A percentile compares a stretch with the other conserved stretches of the same genome.
These are phyloP conservation scores for Polypterus bichir DNA, from an alignment of 2,113 vertebrate species.

Conservation along the genomic window DNA sequence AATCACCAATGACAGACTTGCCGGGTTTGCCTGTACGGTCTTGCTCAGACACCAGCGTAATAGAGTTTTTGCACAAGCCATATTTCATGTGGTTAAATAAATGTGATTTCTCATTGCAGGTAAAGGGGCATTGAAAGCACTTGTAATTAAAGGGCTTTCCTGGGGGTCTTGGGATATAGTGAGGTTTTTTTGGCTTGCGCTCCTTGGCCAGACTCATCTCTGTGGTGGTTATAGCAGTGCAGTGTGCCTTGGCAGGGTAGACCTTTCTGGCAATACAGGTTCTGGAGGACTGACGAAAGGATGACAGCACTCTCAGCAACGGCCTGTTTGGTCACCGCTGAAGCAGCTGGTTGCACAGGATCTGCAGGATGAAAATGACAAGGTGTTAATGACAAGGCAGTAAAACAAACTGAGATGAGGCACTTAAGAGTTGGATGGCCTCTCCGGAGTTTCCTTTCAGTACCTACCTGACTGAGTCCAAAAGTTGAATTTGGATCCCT, in stretches of 20 bases:
- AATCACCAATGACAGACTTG: too few relatives aligned
- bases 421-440: too few relatives aligned
- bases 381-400: conserved; percentile 12
- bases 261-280: background rate
- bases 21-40: conserved; percentile 29
- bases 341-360: conserved; percentile 11
- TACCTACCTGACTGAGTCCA: too few relatives aligned
- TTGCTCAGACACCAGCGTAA: conserved; percentile 79
- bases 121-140: conserved; percentile 97
- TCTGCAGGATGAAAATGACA: conserved; percentile 34
- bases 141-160: conserved; percentile 97
- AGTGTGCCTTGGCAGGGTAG: background rate
- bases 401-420: too few relatives aligned
- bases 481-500: too few relatives aligned
- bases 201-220: conserved; percentile 73
- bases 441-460: too few relatives aligned
- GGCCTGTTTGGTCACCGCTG: background rate
- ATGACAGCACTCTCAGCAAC: background rate
- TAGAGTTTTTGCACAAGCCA: conserved; percentile 90
- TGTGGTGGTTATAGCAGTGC: conserved; percentile 5
- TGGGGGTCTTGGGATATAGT: conserved; percentile 88
- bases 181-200: conserved; percentile 91
- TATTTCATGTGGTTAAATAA: conserved; percentile 99
- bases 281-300: background rate
- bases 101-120: conserved; percentile 95